Base-by-base conservation (phyloP, 2,113 vertebrate genomes). In the Eleginops maclovinus region DNA sequence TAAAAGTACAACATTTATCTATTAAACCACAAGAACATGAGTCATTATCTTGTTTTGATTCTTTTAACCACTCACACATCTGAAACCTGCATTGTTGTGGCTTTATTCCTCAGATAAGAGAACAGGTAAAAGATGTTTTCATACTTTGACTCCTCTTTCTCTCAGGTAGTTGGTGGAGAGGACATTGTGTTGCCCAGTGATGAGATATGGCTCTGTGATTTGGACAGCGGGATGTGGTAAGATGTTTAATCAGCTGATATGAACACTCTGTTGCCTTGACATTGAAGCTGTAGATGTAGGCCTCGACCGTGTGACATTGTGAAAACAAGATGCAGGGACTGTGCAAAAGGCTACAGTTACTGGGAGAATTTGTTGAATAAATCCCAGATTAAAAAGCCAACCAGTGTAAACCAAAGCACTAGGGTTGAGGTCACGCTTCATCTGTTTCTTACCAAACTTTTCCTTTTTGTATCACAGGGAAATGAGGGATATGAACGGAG, bases 171-270 rank as follows among this genome's bases (percentile, higher is more conserved):
- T 72, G 94, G 93, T 83, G 95, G 96, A 69, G 94, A 95, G 90
- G 97, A 99, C 85, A 91, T 96, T 10, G 91, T 96, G 68, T 82
- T 98, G 74, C 97, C 97, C 71, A 95, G 95, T 26, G 94, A 96
- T 76, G 97, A 99, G 92, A 97, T 99, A 61, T 99, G 97, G 96
- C 93, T 97, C 67, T 98, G 96, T 72, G 96, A 99, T 79, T 92
- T 96, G 74, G 93, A 95, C 85, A 97, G 94, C 15, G 96, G 96
- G 22, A 83, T 91, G 16, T 99, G 98, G 97, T 97, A 86, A 96
- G 92, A 87, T 40, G 36, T 67, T 72, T 68, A 49, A 85, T 79
- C 60, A 16, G 69, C 72, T 22, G 31, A 75, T 15, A 22, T 15
- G 9, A 50, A 24, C 8, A 1, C 16, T 2, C 50, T 81, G 84